A percentile compares a stretch with the other conserved stretches of the same genome.
Evolutionary conservation across 1,140 invertebrate species (phyloP).

Genomic region (Zaprionus davidi): DNA sequence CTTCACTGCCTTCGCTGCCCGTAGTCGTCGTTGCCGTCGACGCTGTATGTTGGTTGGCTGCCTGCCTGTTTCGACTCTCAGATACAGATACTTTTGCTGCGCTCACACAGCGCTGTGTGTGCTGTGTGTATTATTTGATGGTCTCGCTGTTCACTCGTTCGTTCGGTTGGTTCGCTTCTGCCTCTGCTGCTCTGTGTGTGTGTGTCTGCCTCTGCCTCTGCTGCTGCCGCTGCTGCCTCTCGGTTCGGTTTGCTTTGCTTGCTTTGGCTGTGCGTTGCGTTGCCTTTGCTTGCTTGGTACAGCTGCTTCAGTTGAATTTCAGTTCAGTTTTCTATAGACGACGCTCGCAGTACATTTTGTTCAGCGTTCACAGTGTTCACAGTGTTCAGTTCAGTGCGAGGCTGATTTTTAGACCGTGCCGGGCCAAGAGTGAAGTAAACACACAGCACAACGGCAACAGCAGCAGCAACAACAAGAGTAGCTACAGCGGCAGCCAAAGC

Average conservation of each 20-base stretch:
- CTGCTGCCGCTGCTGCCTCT: background rate
- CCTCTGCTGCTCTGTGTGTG: conserved; percentile 40
- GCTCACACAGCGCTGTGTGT: conserved; percentile 37
- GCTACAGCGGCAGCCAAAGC: conserved; percentile 41
- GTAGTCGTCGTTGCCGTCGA: conserved; percentile 26
- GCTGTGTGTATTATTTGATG: conserved; percentile 72
- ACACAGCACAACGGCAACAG: conserved; percentile 17
- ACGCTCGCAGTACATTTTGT: conserved; percentile 71
- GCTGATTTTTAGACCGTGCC: conserved; percentile 59
- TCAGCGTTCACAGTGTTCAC: conserved; percentile 44
- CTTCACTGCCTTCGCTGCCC: conserved; percentile 5
- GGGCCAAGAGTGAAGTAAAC: conserved; percentile 57
- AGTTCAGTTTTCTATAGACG: conserved; percentile 80
- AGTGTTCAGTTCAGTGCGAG: conserved; percentile 50
- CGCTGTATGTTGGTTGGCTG: conserved; percentile 68
- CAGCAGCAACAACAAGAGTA: background rate
- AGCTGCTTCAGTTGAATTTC: conserved; percentile 83
- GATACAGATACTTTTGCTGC: conserved; percentile 59
- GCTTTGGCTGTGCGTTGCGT: conserved; percentile 37
- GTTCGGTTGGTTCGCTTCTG: conserved; percentile 38
- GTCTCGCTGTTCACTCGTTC: conserved; percentile 78
- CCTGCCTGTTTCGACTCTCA: conserved; percentile 58
- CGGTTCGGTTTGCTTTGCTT: conserved; percentile 54
- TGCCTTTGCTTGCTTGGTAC: conserved; percentile 62
- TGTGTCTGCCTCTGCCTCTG: conserved; percentile 14